Conservation (phyloP, 2,888 invertebrate genomes). For the Apantesis nais region DNA sequence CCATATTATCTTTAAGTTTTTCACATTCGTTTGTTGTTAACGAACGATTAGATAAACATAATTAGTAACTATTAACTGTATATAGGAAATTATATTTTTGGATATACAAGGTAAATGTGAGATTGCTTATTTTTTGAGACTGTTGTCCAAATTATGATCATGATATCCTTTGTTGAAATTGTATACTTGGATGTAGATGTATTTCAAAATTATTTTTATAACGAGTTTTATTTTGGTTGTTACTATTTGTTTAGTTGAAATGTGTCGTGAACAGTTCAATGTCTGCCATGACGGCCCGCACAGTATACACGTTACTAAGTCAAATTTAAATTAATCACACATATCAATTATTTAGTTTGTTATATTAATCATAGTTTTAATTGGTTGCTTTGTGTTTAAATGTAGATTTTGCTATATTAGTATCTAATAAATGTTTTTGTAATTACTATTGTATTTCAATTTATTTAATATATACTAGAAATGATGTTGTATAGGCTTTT, state of each 20-base stretch:
- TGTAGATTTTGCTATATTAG: slow-evolving; percentile 75
- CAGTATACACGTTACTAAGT: slow-evolving; percentile 73
- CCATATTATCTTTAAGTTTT: background rate
- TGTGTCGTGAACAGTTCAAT: slow-evolving; percentile 50
- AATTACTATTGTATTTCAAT: slow-evolving; percentile 43
- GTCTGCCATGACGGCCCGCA: slow-evolving; percentile 59
- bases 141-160: slow-evolving; percentile 79
- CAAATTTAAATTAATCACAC: slow-evolving; percentile 79
- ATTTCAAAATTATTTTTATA: slow-evolving; percentile 79
- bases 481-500: background rate
- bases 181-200: slow-evolving; percentile 63
- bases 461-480: background rate
- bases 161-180: slow-evolving; percentile 69
- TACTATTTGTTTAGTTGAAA: slow-evolving; percentile 58
- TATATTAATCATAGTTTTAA: slow-evolving; percentile 76
- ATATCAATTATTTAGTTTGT: slow-evolving; percentile 80
- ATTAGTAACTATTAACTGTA: slow-evolving; percentile 57
- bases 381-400: slow-evolving; percentile 82
- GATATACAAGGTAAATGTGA: slow-evolving; percentile 69
- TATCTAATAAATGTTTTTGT: slow-evolving; percentile 80
- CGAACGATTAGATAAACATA: slow-evolving; percentile 17
- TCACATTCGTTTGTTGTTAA: slow-evolving; percentile 10
- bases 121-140: slow-evolving; percentile 81
- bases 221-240: slow-evolving; percentile 73
- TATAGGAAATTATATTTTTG: slow-evolving; percentile 78